Base-by-base conservation (phyloP, 2,113 vertebrate species). In the Mus spicilegus region DNA sequence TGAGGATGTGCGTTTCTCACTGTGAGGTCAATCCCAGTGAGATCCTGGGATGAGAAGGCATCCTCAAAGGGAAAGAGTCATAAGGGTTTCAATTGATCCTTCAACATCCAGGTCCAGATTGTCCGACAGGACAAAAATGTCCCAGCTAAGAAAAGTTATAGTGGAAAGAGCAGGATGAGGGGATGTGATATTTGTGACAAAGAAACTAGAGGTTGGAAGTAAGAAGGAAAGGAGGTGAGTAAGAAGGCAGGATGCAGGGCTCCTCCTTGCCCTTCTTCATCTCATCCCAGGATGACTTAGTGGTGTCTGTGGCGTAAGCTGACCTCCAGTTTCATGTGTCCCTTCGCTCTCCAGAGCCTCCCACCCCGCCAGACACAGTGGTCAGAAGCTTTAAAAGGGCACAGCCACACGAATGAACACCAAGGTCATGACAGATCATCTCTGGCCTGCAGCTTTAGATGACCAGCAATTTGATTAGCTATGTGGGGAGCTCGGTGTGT, bases 1-100 rank as follows among this genome's bases (percentile, higher is more conserved):
- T 20, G 77, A 82, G 67, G 82, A 76, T 80, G 75, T 78, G 72
- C n/a, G 54, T 61, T 70, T 85, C 93, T 92, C 54, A 58, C n/a
- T 13, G 42, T 87, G 73, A 90, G 33, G 63, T 85, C 75, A 91
- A 24, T 84, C 54, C 78, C 73, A 56, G 1, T 10, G 49, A 88
- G 58, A 94, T 87, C 36, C 51, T 19, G 24, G 12, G 63, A 86
- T 89, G 61, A 87, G 81, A 93, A 87, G 51, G 28, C 49, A 51
- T 75, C 75, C 80, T 80, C 90, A 72, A 51, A 90, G 63, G 42
- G 69, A 70, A 93, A 76, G 56, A 63, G 72, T 46, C 39, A 10
- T 42, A 88, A 39, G 2, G 26, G n/a, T 51, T 75, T 70, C 42
- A 46, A 0, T 7, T 91, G 72, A 70, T 80, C 54, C 51, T 76